phyloP scores from a whole-genome alignment of 2,113 vertebrate genomes.

The Columbina picui region DNA sequence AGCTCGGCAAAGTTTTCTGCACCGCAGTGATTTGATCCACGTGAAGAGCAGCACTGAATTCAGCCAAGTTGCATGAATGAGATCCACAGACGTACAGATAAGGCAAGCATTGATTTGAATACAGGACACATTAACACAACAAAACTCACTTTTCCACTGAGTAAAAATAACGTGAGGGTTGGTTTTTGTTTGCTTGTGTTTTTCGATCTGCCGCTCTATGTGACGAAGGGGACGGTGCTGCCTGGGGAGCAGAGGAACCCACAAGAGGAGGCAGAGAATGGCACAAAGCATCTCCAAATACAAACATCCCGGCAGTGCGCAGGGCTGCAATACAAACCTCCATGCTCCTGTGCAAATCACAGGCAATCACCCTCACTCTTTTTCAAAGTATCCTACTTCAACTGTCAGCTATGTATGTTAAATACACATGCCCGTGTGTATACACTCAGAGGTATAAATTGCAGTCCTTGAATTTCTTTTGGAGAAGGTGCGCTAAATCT shows the following conservation, averaged over 20 bases:
- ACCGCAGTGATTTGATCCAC: neutral
- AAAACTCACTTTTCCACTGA: neutral
- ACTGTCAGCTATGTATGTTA: neutral
- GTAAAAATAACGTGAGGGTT: neutral
- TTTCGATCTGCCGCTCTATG: neutral
- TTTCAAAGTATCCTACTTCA: slow-evolving; percentile 18
- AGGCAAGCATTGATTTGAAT: neutral
- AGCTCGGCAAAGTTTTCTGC: neutral
- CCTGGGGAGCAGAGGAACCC: neutral
- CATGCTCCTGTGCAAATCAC: neutral
- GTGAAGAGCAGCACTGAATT: neutral
- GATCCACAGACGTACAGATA: neutral
- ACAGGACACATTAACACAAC: neutral
- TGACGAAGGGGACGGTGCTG: neutral
- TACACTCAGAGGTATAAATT: neutral
- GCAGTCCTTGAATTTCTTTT: neutral
- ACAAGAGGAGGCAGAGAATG: neutral
- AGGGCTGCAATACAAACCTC: neutral
- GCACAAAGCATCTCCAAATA: neutral
- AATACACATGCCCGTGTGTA: neutral
- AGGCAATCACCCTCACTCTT: slow-evolving; percentile 9
- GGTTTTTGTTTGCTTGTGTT: neutral
- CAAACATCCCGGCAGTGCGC: neutral
- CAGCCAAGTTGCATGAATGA: neutral
- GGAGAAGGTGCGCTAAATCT: slow-evolving; percentile 20